A percentile compares a stretch with the other conserved stretches of the same genome.
These are phyloP conservation scores for Anticlea derivata DNA, from an alignment of 2,888 invertebrate species.

Conservation along the genomic window DNA sequence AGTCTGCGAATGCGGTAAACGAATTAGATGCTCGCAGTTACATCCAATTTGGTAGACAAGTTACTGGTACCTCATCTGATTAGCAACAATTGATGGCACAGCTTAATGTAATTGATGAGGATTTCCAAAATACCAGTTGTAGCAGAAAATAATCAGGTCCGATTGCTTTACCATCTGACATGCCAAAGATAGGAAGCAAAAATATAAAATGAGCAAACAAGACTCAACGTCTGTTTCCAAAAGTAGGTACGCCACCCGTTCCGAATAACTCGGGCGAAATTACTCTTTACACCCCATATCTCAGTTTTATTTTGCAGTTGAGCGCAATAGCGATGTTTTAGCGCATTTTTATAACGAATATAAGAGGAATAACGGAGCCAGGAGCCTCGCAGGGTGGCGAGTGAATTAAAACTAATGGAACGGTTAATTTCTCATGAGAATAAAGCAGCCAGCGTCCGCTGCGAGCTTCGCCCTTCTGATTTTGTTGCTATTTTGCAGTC, in stretches of 20 bases:
- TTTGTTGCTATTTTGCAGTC: conserved; percentile 45
- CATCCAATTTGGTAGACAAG: conserved; percentile 29
- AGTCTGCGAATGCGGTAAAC: conserved; percentile 36
- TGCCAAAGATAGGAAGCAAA: conserved; percentile 18
- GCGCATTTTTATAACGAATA: conserved; percentile 71
- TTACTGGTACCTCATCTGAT: conserved; percentile 25
- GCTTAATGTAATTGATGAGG: too few species aligned
- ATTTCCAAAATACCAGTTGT: conserved; percentile 5
- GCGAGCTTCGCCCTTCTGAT: conserved; percentile 59
- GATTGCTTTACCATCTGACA: conserved; percentile 18
- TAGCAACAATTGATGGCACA: conserved; percentile 25
- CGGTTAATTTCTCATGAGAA: conserved; percentile 82
- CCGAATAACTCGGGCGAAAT: conserved; percentile 42
- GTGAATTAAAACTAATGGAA: conserved; percentile 83
- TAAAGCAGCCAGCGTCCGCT: conserved; percentile 61
- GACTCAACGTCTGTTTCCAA: conserved; percentile 31
- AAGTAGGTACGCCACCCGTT: conserved; percentile 27
- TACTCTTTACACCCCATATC: conserved; percentile 51
- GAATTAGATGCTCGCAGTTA: conserved; percentile 36
- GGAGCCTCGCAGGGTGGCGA: conserved; percentile 65
- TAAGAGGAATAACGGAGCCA: conserved; percentile 72
- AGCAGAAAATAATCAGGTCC: background rate
- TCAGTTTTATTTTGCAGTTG: conserved; percentile 60
- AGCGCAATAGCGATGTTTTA: conserved; percentile 58
- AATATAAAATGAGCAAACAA: conserved; percentile 30